Conservation (phyloP, 1,140 invertebrate genomes). For the Drosophila yakuba region DNA sequence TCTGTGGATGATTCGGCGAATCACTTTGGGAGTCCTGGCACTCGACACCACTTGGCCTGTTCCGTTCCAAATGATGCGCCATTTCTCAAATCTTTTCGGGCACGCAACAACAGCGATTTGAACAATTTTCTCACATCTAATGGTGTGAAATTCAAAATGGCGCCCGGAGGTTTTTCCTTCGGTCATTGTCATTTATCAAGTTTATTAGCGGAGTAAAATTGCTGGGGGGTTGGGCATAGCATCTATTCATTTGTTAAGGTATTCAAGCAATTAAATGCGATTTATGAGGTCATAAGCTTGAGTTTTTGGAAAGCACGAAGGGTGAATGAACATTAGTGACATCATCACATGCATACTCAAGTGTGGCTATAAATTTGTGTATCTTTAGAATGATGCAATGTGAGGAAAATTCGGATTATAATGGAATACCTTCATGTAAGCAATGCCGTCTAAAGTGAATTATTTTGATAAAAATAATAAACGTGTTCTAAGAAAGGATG, state of each 20-base stretch:
- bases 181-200: constrained; percentile 75
- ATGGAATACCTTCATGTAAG: constrained; percentile 11
- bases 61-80: constrained; percentile 63
- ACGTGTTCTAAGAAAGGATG: neutral
- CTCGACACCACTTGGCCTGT: constrained; percentile 69
- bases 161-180: constrained; percentile 36
- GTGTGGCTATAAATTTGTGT: constrained; percentile 48
- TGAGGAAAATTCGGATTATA: constrained; percentile 7
- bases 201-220: constrained; percentile 70
- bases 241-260: constrained; percentile 58
- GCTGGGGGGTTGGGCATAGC: constrained; percentile 11
- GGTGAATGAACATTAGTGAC: constrained; percentile 40
- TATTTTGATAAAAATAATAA: neutral
- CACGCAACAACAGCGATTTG: neutral
- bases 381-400: constrained; percentile 39
- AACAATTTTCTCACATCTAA: constrained; percentile 57
- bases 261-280: constrained; percentile 60
- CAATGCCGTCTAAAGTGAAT: constrained; percentile 4
- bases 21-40: constrained; percentile 57
- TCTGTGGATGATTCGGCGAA: constrained; percentile 60
- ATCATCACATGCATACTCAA: constrained; percentile 54
- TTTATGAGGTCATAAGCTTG: constrained; percentile 30
- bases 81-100: constrained; percentile 74
- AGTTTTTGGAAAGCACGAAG: constrained; percentile 12
- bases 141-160: constrained; percentile 81